Evolutionary conservation across 1,140 invertebrate genomes (phyloP).

Genomic region (Potamilus streckersoni): DNA sequence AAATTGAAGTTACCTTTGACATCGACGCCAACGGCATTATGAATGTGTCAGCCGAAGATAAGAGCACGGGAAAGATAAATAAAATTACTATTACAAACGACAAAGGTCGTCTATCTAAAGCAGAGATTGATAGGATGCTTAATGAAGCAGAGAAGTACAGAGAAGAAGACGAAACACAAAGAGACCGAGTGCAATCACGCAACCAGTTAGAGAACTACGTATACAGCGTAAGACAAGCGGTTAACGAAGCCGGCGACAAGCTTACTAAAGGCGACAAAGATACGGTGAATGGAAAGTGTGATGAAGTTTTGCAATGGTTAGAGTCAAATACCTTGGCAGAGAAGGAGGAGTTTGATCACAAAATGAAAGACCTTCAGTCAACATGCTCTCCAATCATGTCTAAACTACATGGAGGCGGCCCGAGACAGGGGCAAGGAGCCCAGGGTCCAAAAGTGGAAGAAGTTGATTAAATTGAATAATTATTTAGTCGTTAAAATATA

Average conservation of each 20-base stretch:
- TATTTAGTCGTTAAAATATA: no score
- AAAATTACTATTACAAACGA: conserved; percentile 97
- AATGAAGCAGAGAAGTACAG: conserved; percentile 95
- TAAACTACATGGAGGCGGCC: conserved; percentile 62
- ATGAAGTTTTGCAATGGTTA: conserved; percentile 93
- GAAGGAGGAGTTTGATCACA: conserved; percentile 64
- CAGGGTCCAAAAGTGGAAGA: conserved; percentile 52
- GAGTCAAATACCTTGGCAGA: conserved; percentile 83
- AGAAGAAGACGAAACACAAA: conserved; percentile 86
- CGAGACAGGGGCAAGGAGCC: background rate
- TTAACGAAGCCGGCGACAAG: conserved; percentile 75
- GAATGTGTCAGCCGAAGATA: conserved; percentile 69
- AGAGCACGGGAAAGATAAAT: conserved; percentile 76
- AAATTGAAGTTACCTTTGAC: conserved; percentile 76
- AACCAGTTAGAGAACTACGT: conserved; percentile 71
- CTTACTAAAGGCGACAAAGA: conserved; percentile 86
- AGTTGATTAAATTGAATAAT: conserved; percentile 71
- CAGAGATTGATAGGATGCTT: conserved; percentile 97
- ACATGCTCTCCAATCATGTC: conserved; percentile 67
- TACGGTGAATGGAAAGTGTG: conserved; percentile 87
- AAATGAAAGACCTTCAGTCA: conserved; percentile 61
- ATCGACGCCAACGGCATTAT: conserved; percentile 72
- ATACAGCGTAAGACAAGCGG: conserved; percentile 92
- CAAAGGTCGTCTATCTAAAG: conserved; percentile 87
- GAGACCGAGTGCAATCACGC: conserved; percentile 83